These are phyloP conservation scores for Caerostris extrusa DNA, from an alignment of 1,140 invertebrate species.

Conservation along the genomic window DNA sequence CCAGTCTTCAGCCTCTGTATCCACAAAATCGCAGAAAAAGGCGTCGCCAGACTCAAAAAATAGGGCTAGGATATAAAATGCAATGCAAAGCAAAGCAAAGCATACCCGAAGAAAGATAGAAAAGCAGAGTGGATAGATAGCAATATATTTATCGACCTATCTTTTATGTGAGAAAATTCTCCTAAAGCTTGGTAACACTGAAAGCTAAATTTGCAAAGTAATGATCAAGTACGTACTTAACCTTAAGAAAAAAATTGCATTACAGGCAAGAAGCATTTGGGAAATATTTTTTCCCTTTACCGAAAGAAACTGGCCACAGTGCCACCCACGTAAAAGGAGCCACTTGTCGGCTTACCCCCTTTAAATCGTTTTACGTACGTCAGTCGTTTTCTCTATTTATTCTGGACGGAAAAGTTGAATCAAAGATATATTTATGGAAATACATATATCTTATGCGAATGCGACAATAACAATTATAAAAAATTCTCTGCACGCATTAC, in stretches of 20 bases:
- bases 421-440: slow-evolving; percentile 70
- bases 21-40: slow-evolving; percentile 56
- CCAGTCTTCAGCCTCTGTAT: slow-evolving; percentile 57
- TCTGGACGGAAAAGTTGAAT: slow-evolving; percentile 42
- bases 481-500: slow-evolving; percentile 35
- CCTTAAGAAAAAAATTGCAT: slow-evolving; percentile 39
- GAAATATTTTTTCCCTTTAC: not conserved
- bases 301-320: slow-evolving; percentile 35
- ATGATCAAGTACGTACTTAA: slow-evolving; percentile 67
- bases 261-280: slow-evolving; percentile 50
- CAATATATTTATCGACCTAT: no score
- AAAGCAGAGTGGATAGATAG: slow-evolving; percentile 41
- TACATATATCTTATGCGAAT: slow-evolving; percentile 55
- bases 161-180: slow-evolving; percentile 59
- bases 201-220: slow-evolving; percentile 72
- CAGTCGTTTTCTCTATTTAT: slow-evolving; percentile 65
- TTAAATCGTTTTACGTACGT: slow-evolving; percentile 69
- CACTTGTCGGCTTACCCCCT: not conserved
- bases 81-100: slow-evolving; percentile 64
- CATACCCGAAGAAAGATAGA: slow-evolving; percentile 45
- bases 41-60: not conserved
- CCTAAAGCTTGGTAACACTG: slow-evolving; percentile 57
- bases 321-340: not conserved
- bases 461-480: slow-evolving; percentile 65
- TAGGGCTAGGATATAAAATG: slow-evolving; percentile 19